Evolutionary conservation across 2,797 vertebrate genomes (phyloP).

Genomic region (Gouania willdenowi): DNA sequence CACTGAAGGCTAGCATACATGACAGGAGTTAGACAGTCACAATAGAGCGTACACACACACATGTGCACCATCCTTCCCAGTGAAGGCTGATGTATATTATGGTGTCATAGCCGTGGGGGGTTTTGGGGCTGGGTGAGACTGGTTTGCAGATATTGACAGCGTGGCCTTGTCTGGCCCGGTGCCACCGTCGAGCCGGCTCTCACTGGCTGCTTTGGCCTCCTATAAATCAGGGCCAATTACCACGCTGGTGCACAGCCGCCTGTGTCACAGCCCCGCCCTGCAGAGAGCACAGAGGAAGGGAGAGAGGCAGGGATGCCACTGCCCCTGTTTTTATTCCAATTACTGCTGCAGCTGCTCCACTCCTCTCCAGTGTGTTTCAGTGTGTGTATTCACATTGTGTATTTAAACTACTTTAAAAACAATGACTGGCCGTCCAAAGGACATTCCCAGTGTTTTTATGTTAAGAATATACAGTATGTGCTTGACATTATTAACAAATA

Average conservation of each 20-base stretch:
- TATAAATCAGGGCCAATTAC: constrained; percentile 76
- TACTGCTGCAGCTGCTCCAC: constrained; percentile 21
- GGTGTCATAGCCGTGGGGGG: constrained; percentile 18
- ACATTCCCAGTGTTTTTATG: too few relatives aligned
- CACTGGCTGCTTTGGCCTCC: constrained; percentile 49
- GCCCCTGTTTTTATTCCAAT: constrained; percentile 37
- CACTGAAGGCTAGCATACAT: neutral
- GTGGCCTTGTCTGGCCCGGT: constrained; percentile 49
- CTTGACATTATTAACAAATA: too few relatives aligned
- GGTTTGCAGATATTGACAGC: constrained; percentile 59
- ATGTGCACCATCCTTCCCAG: neutral
- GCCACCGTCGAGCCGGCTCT: constrained; percentile 55
- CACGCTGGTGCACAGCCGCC: constrained; percentile 48
- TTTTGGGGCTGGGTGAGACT: constrained; percentile 13
- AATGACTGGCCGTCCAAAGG: too few relatives aligned
- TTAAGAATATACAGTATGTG: too few relatives aligned
- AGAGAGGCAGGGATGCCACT: constrained; percentile 34
- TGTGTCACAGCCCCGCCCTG: constrained; percentile 41
- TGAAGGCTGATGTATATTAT: constrained; percentile 24
- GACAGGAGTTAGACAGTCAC: neutral
- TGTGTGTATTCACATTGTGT: constrained; percentile 1
- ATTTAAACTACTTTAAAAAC: too few relatives aligned
- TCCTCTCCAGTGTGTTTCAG: constrained; percentile 3
- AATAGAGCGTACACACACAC: neutral
- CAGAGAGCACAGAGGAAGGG: constrained; percentile 37